These are phyloP conservation scores for Tetraodon nigroviridis DNA, from an alignment of 2,113 vertebrate species.

Conservation along the genomic window DNA sequence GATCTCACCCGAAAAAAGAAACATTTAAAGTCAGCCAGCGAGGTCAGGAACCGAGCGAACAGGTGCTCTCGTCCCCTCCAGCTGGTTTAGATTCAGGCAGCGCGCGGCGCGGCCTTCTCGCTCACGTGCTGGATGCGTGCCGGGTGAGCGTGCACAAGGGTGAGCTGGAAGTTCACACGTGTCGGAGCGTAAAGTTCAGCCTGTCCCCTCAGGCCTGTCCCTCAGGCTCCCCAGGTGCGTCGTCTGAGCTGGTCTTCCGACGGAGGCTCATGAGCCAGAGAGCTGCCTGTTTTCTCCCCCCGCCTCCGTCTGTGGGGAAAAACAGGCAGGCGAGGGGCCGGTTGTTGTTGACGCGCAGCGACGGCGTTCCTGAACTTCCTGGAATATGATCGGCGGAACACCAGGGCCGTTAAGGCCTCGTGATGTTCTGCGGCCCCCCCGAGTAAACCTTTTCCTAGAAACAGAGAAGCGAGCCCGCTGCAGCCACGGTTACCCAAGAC, in stretches of 20 bases:
- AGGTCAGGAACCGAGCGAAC: slow-evolving; percentile 8
- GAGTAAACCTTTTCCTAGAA: slow-evolving; percentile 7
- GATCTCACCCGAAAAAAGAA: too few species aligned
- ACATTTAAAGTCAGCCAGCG: slow-evolving; percentile 5
- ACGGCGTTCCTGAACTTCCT: not conserved
- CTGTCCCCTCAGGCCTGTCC: too few species aligned
- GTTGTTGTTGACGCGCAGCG: not conserved
- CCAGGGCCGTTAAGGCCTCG: too few species aligned
- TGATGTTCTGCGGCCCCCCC: not conserved
- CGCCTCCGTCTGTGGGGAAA: slow-evolving; percentile 25
- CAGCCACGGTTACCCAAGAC: slow-evolving; percentile 5
- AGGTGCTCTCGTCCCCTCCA: slow-evolving; percentile 15
- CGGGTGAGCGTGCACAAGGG: slow-evolving; percentile 52
- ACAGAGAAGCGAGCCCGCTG: slow-evolving; percentile 3
- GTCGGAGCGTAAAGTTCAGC: slow-evolving; percentile 25
- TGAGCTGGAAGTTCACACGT: slow-evolving; percentile 22
- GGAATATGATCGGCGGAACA: too few species aligned
- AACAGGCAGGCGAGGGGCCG: slow-evolving; percentile 1
- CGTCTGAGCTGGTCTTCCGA: slow-evolving; percentile 18
- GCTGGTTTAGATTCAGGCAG: slow-evolving; percentile 6
- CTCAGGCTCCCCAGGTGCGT: not conserved
- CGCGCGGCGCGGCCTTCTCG: slow-evolving; percentile 9
- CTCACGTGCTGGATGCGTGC: slow-evolving; percentile 46
- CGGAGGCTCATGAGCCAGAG: slow-evolving; percentile 44
- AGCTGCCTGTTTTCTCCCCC: slow-evolving; percentile 15